Evolutionary conservation across 2,888 invertebrate species (phyloP), one percentile per base, ranked within the genome.

Genomic region (Synergus gifuensis): DNA sequence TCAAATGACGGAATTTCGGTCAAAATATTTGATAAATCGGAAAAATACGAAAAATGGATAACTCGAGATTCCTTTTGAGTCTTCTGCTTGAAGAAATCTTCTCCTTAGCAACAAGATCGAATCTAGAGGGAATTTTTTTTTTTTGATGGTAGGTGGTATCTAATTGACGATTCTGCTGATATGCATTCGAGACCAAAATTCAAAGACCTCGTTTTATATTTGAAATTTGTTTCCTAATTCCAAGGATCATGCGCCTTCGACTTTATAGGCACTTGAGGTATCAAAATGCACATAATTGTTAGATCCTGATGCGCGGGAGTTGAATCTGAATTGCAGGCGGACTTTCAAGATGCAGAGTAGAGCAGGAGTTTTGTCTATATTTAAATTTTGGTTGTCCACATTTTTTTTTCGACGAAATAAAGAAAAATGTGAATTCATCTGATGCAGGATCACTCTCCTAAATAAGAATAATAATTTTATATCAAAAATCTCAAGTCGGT

Each of bases 251-350:
- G 73, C 4, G 49, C 28, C 49, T 36, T 73, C 16, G 73, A 40
- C 12, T 40, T 28, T 28, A 28, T 54, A 54, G 54, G 2, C 54
- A n/a, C n/a, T 14, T 28, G 16, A n/a, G 14, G 54, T 73, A 80
- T 80, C 80, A 78, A 78, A 66, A 80, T 80, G 80, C 73, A 80
- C 80, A 80, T 80, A 80, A 78, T 80, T 80, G 54, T 22, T 14
- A 28, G 44, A 69, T 62, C 80, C 66, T 77, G 58, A 78, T 67
- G 80, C 80, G 80, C 64, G 80, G 67, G 80, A 67, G 78, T 44
- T 78, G 44, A 77, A 80, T 80, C 78, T 80, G 78, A 80, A 77
- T 80, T 78, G 80, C 80, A 78, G 60, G 73, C 78, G 49, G 77
- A 63, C 77, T 36, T 49, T 64, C 64, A 63, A 64, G 63, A 77